These are phyloP conservation scores for Strigamia transsilvanica DNA, from an alignment of 2,888 invertebrate genomes.

Conservation along the genomic window DNA sequence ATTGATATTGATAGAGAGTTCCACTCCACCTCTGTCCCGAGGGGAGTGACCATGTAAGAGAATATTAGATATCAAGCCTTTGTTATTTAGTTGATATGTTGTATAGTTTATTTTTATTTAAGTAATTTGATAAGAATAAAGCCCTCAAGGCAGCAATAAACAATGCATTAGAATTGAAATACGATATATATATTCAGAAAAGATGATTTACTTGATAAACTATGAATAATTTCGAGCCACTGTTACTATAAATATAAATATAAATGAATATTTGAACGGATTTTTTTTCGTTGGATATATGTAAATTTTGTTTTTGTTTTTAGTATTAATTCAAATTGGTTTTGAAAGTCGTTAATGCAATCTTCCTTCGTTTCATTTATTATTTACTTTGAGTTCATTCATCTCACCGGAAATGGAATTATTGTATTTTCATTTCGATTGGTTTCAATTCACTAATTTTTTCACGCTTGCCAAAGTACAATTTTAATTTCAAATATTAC, in stretches of 20 bases:
- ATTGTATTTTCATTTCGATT: background rate
- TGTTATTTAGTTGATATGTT: slow-evolving; percentile 6
- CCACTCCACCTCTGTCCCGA: background rate
- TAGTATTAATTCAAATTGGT: too few species aligned
- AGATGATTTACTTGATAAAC: slow-evolving; percentile 28
- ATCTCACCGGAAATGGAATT: background rate
- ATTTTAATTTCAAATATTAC: too few species aligned
- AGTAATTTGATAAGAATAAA: slow-evolving; percentile 16
- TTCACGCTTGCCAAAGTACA: too few species aligned
- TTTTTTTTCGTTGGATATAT: background rate
- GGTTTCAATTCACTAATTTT: too few species aligned
- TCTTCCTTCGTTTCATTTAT: background rate
- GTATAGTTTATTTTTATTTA: background rate
- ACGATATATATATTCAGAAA: background rate
- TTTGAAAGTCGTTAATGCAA: too few species aligned
- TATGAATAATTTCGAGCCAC: slow-evolving; percentile 1
- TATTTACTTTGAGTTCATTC: background rate
- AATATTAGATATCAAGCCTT: background rate
- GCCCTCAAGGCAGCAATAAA: background rate
- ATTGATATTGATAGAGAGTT: background rate
- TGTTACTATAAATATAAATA: background rate
- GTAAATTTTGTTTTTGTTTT: background rate
- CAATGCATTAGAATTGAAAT: background rate
- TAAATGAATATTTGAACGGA: background rate
- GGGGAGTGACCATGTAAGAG: background rate